Evolutionary conservation across 2,113 vertebrate genomes (phyloP).

Genomic region (Mirounga angustirostris): DNA sequence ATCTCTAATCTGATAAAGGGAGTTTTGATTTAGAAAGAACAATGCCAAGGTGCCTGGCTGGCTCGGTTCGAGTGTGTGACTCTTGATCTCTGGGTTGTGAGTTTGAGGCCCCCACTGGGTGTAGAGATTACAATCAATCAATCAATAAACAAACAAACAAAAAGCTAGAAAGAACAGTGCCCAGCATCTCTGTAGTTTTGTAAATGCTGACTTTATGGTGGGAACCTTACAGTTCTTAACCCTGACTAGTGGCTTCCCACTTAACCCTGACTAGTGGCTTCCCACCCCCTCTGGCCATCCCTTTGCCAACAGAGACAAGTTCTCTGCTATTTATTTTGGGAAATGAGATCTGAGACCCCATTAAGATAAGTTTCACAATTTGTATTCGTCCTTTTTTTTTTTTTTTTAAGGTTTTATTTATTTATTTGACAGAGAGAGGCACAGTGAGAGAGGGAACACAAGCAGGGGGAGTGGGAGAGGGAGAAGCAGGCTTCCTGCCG

Average conservation of each 20-base stretch:
- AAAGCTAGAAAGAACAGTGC: neutral
- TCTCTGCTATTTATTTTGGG: slow-evolving; percentile 9
- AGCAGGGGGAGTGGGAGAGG: too few relatives aligned
- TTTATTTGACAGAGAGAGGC: too few relatives aligned
- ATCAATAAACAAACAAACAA: too few relatives aligned
- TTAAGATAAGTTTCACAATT: slow-evolving; percentile 46
- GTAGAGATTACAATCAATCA: neutral
- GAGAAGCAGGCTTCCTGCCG: too few relatives aligned
- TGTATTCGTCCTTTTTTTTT: neutral
- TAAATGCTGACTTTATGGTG: neutral
- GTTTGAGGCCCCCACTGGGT: neutral
- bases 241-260: neutral
- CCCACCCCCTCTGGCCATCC: neutral
- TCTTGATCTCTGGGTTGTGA: neutral
- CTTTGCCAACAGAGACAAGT: neutral
- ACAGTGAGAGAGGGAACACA: too few relatives aligned
- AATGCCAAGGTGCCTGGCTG: neutral
- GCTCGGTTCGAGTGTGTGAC: neutral
- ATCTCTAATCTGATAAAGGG: neutral
- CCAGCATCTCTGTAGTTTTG: neutral
- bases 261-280: neutral
- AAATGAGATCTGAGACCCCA: neutral
- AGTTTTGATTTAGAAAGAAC: neutral
- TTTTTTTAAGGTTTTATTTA: neutral
- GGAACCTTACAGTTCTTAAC: neutral